phyloP scores from a whole-genome alignment of 2,113 vertebrate genomes.

The Poeciliopsis retropinna region DNA sequence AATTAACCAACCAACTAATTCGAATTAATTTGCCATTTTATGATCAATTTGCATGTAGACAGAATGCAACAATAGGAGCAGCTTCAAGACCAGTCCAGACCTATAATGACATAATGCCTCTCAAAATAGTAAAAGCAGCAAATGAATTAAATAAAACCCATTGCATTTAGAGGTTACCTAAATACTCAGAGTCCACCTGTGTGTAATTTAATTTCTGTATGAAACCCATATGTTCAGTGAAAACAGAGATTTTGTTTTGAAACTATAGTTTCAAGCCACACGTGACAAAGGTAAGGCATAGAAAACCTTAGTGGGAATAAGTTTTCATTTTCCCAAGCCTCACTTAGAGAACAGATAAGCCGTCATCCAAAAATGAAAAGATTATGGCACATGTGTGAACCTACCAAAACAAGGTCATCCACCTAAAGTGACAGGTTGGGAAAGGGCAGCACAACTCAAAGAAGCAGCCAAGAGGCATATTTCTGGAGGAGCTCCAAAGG shows the following conservation, averaged over 20 bases:
- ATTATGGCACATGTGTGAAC: too few relatives aligned
- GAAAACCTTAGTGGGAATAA: background rate
- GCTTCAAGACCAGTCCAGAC: constrained; percentile 1
- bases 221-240: background rate
- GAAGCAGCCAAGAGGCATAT: too few relatives aligned
- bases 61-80: background rate
- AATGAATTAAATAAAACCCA: background rate
- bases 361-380: too few relatives aligned
- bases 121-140: background rate
- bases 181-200: background rate
- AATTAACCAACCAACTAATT: too few relatives aligned
- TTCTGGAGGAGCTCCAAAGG: too few relatives aligned
- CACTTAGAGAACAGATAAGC: too few relatives aligned
- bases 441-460: too few relatives aligned
- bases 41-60: background rate
- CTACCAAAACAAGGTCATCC: too few relatives aligned
- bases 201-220: background rate
- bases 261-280: background rate
- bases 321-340: background rate
- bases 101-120: background rate
- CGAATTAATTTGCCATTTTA: background rate
- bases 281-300: background rate
- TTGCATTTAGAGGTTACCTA: background rate
- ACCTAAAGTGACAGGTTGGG: too few relatives aligned
- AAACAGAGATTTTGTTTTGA: too few relatives aligned